phyloP scores from a whole-genome alignment of 2,113 vertebrate genomes.

The Lepisosteus osseus region DNA sequence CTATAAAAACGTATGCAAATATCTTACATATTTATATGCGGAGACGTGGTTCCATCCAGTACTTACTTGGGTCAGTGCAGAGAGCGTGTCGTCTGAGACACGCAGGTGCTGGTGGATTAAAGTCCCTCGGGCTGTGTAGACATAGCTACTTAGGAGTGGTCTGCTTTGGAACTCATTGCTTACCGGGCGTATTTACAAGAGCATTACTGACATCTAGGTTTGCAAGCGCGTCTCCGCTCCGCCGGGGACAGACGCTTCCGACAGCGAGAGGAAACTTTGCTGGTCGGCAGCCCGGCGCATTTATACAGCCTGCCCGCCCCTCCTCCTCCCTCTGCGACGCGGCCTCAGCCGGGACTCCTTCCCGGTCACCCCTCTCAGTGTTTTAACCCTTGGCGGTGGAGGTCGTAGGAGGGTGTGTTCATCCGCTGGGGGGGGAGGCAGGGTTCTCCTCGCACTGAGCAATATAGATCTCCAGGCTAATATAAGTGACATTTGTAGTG shows the following conservation, averaged over 20 bases:
- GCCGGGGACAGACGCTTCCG: conserved; percentile 29
- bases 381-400: conserved; percentile 12
- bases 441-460: too few relatives aligned
- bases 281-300: conserved; percentile 68
- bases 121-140: conserved; percentile 14
- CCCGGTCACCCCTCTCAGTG: conserved; percentile 21
- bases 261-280: conserved; percentile 60
- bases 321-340: conserved; percentile 52
- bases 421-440: too few relatives aligned
- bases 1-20: conserved; percentile 11
- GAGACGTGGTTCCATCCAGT: conserved; percentile 21
- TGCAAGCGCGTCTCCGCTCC: neutral
- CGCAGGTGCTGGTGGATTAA: conserved; percentile 13
- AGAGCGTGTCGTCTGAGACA: conserved; percentile 24
- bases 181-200: too few relatives aligned
- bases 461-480: too few relatives aligned
- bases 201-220: too few relatives aligned
- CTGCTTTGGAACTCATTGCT: too few relatives aligned
- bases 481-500: too few relatives aligned
- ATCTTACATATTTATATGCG: conserved; percentile 7
- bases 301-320: conserved; percentile 65
- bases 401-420: too few relatives aligned
- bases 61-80: conserved; percentile 37
- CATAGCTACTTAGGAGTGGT: neutral
- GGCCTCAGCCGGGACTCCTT: conserved; percentile 60